Base-by-base conservation (phyloP, 1,140 invertebrate genomes). In the Bathynomus jamesi region DNA sequence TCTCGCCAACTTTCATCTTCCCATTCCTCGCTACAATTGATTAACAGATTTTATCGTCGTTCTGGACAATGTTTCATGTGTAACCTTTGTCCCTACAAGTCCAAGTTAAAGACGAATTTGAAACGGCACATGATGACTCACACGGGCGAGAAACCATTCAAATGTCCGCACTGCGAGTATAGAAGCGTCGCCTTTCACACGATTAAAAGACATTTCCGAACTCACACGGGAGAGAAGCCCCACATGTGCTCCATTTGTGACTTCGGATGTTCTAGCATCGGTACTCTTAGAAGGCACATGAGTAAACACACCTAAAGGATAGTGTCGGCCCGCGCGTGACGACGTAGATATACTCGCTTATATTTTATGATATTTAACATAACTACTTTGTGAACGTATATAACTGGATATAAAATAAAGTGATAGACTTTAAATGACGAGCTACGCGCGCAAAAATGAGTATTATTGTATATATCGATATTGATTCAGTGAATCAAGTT, bases 41-140 rank as follows among this genome's bases (percentile, higher is more conserved):
- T 17, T 40, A 40, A 40, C 40, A 53, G 5, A 11, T 17, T 11
- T 53, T 17, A 5, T 17, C 13, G 5, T 53, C 40, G 40, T 53
- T 53, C n/a, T 53, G 40, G 21, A 53, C 40, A 53, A 53, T 21
- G 40, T 53, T 53, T 53, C 21, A 17, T 21, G 2, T 85, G 84
- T 66, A 83, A 84, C 75, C 78, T 84, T 1, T 85, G 84, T 77
- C 76, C 82, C 0, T 84, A 85, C 74, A 79, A 81, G 28, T 81
- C 81, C 28, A 79, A 81, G 24, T 83, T 83, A 66, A 81, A 81
- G 17, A 82, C 82, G 65, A 83, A 85, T 73, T 79, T 85, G 21
- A 80, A 80, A 29, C 81, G 83, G 11, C 84, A 85, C 76, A 73
- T 84, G 27, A 78, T 83, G 25, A 81, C 79, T 21, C 84, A 85